phyloP scores from a whole-genome alignment of 2,888 invertebrate species.

The Stegana nigrithorax region DNA sequence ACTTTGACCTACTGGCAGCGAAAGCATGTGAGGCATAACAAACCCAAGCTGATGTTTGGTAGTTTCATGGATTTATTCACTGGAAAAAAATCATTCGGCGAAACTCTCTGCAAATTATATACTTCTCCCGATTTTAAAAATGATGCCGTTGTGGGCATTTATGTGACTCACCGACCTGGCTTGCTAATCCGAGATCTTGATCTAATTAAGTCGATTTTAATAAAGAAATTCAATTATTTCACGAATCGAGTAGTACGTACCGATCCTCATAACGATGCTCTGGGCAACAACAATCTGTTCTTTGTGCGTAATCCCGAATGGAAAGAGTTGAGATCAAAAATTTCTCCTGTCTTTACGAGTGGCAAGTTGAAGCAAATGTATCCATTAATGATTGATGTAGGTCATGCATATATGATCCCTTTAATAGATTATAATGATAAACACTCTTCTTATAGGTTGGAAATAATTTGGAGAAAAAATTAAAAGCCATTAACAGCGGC shows the following conservation, averaged over 20 bases:
- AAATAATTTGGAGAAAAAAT: conserved; percentile 21
- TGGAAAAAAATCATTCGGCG: conserved; percentile 41
- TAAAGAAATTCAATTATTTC: conserved; percentile 67
- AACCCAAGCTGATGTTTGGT: conserved; percentile 62
- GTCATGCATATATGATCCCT: not conserved
- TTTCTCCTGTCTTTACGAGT: conserved; percentile 66
- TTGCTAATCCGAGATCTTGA: conserved; percentile 64
- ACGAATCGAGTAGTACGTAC: conserved; percentile 45
- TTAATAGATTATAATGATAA: not conserved
- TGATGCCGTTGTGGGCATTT: conserved; percentile 54
- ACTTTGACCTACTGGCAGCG: conserved; percentile 48
- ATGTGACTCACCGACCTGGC: conserved; percentile 63
- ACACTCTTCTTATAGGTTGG: conserved; percentile 28
- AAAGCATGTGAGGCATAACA: conserved; percentile 52
- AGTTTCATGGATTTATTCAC: conserved; percentile 56
- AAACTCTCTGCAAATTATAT: conserved; percentile 55
- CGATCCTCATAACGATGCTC: conserved; percentile 52
- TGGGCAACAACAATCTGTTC: conserved; percentile 65
- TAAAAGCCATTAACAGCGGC: not conserved
- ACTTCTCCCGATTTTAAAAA: conserved; percentile 32
- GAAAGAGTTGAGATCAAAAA: conserved; percentile 60
- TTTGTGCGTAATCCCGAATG: conserved; percentile 64
- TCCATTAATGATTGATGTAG: conserved; percentile 41
- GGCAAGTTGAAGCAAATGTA: conserved; percentile 57
- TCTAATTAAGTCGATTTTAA: conserved; percentile 63